phyloP scores from a whole-genome alignment of 2,888 invertebrate species.

The Xestia rhomboidea region DNA sequence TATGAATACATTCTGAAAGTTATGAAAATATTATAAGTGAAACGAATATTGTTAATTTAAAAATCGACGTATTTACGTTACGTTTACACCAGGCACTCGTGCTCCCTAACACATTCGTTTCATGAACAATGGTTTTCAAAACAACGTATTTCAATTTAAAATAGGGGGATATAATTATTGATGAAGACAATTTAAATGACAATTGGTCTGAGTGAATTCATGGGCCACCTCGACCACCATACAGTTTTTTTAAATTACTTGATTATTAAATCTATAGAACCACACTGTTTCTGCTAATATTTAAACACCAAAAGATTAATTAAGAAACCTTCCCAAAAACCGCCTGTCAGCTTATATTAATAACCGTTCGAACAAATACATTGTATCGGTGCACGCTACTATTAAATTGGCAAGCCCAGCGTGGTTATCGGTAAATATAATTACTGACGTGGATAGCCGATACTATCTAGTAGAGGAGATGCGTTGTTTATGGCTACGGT shows the following conservation, averaged over 20 bases:
- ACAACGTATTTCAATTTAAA: not conserved
- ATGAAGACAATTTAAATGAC: not conserved
- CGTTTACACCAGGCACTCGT: too few species aligned
- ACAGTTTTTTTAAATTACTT: not conserved
- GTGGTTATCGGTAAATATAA: constrained; percentile 38
- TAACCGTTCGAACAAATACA: constrained; percentile 9
- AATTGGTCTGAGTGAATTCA: not conserved
- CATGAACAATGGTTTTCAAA: not conserved
- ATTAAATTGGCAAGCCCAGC: constrained; percentile 35
- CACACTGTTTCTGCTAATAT: not conserved
- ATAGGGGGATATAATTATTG: not conserved
- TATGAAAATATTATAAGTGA: too few species aligned
- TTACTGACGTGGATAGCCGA: constrained; percentile 38
- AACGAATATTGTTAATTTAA: too few species aligned
- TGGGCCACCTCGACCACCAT: not conserved
- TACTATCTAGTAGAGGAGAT: constrained; percentile 28
- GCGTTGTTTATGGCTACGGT: constrained; percentile 62
- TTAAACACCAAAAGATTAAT: not conserved
- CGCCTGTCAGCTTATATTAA: not conserved
- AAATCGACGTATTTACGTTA: too few species aligned
- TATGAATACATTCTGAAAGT: too few species aligned
- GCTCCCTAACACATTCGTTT: not conserved
- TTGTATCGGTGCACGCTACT: constrained; percentile 12
- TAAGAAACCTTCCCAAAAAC: not conserved
- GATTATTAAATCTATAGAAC: not conserved